Base-by-base conservation (phyloP, 2,888 invertebrate genomes). In the Pinctada fucata region DNA sequence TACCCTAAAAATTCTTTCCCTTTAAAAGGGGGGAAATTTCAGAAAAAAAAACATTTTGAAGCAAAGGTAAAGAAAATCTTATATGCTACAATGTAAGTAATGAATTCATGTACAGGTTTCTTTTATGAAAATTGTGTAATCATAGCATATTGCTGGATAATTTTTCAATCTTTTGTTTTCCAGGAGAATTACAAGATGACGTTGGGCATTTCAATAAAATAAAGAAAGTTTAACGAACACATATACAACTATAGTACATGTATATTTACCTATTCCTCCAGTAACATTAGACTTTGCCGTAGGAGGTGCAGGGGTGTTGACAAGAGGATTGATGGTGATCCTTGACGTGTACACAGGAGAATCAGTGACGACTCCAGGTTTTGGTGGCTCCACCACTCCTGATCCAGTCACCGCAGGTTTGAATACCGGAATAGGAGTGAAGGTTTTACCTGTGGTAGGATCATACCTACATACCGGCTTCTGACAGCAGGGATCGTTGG, bases 361-460 rank as follows among this genome's bases (percentile, higher is more conserved):
- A 82, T 82, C 76, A 72, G 80, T 45, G 58, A 77, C n/a, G 76
- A 82, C 64, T 76, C 80, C 16, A 66, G 73, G 65, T 72, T 76
- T 82, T n/a, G 88, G 87, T 51, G 88, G 84, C 72, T 83, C 76
- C 31, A 88, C 88, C 31, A 83, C 78, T 13, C 85, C 87, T 65
- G 84, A 83, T 68, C 80, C 82, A 79, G 86, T 85, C 47, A 84
- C 80, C 47, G 85, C 83, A 2, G 86, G 85, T 50, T 78, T 77
- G 78, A 87, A 87, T 70, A 86, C 80, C n/a, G 88, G 88, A 51
- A 88, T 83, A 3, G 87, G 85, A 8, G 86, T 81, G 2, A 83
- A 85, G n/a, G 83, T 82, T 51, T 81, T 77, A 65, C 83, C 83
- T 13, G 86, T 86, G 76, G 84, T 81, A 13, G 85, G 85, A 50